Evolutionary conservation across 2,113 vertebrate species (phyloP).

Genomic region (Craseonycteris thonglongyai): DNA sequence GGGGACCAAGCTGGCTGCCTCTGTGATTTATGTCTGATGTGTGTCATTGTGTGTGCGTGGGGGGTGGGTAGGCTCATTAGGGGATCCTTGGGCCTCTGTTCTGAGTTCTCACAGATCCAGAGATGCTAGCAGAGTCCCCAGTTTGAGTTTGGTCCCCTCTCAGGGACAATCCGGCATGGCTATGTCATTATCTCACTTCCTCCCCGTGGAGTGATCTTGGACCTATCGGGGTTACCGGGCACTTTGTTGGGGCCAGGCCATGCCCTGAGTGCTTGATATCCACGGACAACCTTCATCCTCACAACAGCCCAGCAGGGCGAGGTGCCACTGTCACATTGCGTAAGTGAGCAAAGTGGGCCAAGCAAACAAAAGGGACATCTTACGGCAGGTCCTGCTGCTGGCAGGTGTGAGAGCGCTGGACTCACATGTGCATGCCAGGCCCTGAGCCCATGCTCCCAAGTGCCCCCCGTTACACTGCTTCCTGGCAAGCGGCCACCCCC

Average conservation of each 20-base stretch:
- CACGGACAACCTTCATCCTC: neutral
- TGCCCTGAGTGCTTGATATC: neutral
- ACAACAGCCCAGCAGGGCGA: neutral
- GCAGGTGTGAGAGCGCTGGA: neutral
- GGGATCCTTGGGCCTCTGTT: neutral
- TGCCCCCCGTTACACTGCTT: too few relatives aligned
- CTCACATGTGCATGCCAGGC: neutral
- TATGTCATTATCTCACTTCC: too few relatives aligned
- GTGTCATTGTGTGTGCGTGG: neutral
- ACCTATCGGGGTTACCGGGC: accelerated
- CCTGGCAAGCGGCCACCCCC: neutral
- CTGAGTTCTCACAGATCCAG: neutral
- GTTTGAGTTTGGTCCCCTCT: accelerated
- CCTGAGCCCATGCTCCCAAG: accelerated
- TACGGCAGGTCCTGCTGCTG: neutral
- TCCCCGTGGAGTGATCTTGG: accelerated
- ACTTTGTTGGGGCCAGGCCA: neutral
- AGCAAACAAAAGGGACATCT: accelerated
- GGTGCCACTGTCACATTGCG: accelerated
- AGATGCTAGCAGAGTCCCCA: neutral
- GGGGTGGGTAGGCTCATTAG: neutral
- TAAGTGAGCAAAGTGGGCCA: neutral
- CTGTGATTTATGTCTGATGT: neutral
- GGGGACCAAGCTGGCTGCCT: neutral
- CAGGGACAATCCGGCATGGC: neutral